Evolutionary conservation across 2,113 vertebrate species (phyloP).

Genomic region (Tragelaphus imberbis): DNA sequence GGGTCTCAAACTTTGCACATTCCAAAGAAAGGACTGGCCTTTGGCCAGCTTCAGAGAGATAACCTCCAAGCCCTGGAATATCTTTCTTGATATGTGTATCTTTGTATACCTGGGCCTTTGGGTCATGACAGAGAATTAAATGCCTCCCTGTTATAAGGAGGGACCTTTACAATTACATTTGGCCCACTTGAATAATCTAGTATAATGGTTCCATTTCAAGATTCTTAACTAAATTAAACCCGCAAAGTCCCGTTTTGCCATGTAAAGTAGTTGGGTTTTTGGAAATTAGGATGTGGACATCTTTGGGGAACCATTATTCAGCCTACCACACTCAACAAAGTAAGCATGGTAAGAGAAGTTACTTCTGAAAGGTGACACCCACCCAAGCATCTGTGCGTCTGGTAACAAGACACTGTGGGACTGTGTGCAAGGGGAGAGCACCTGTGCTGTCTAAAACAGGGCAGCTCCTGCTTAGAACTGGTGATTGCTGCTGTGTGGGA

Average conservation of each 20-base stretch:
- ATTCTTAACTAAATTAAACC: not conserved
- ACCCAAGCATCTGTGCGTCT: not conserved
- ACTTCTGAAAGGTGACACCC: not conserved
- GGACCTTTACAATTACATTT: not conserved
- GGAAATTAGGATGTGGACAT: not conserved
- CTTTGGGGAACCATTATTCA: not conserved
- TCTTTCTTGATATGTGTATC: not conserved
- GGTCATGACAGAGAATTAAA: not conserved
- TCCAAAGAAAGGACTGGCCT: not conserved
- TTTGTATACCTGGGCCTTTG: not conserved
- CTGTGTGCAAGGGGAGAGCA: not conserved
- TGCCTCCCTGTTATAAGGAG: not conserved
- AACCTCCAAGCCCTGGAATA: not conserved
- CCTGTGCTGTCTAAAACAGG: not conserved
- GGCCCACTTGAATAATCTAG: not conserved
- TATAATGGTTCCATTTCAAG: not conserved
- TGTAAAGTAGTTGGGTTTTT: not conserved
- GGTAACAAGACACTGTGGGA: not conserved
- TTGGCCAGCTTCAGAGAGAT: not conserved
- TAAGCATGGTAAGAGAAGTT: not conserved
- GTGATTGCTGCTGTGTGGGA: not conserved
- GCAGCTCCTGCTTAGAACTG: not conserved
- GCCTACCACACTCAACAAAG: not conserved
- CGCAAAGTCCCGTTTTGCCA: not conserved
- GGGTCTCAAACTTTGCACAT: not conserved